These are phyloP conservation scores for Pristionchus japonicus DNA, from an alignment of 2,888 invertebrate genomes.

Conservation along the genomic window DNA sequence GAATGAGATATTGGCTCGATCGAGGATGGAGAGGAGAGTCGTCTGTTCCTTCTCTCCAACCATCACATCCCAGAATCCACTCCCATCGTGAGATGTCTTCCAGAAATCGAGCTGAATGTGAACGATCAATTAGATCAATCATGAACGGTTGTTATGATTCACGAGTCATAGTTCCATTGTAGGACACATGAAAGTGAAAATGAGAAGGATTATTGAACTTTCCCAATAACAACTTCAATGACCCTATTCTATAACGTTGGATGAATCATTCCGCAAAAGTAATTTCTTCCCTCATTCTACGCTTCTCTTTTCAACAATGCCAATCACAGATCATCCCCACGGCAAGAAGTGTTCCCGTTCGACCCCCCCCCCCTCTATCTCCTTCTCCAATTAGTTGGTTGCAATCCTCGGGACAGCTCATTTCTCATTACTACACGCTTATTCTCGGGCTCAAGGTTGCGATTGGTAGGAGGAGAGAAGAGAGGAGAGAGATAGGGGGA, in stretches of 20 bases:
- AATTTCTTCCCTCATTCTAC: no score
- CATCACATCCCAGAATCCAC: slow-evolving; percentile 81
- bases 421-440: slow-evolving; percentile 35
- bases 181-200: background rate
- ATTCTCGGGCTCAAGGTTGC: slow-evolving; percentile 32
- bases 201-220: background rate
- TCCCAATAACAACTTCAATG: background rate
- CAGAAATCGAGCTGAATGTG: slow-evolving; percentile 80
- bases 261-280: no score
- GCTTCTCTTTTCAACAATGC: background rate
- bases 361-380: background rate
- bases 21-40: slow-evolving; percentile 54
- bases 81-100: slow-evolving; percentile 79
- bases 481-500: slow-evolving; percentile 23
- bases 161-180: background rate
- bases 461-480: background rate
- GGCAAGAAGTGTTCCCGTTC: background rate
- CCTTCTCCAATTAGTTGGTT: background rate
- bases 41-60: slow-evolving; percentile 80
- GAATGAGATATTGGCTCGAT: slow-evolving; percentile 56
- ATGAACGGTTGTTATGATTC: background rate
- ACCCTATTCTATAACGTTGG: background rate
- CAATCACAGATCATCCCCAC: background rate
- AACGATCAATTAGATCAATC: background rate
- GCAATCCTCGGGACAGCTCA: slow-evolving; percentile 24